Conservation (phyloP, 37 sponge, comb jelly and placozoan species). For the Agelas oroides region DNA sequence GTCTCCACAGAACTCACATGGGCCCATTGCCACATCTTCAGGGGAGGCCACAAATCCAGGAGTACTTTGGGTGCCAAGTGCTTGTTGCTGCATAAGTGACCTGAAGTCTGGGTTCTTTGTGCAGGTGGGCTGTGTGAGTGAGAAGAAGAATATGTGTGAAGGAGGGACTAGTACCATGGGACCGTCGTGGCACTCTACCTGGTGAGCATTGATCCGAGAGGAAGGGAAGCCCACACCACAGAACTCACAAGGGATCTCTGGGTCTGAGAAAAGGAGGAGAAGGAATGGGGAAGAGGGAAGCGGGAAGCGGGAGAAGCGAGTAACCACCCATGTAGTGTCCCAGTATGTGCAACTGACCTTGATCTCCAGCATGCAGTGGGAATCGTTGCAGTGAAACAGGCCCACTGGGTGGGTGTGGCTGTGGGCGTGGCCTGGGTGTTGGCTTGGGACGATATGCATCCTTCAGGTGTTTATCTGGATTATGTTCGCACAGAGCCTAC, state of each 20-base stretch:
- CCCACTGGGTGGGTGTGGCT: too few relatives aligned
- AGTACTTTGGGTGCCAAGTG: too few relatives aligned
- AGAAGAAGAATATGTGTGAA: too few relatives aligned
- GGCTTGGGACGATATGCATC: background rate
- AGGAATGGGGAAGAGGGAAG: background rate
- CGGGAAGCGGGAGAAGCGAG: background rate
- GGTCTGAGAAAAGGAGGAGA: background rate
- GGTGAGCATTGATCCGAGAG: background rate
- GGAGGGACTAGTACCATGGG: too few relatives aligned
- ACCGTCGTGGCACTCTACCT: too few relatives aligned
- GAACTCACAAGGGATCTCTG: background rate
- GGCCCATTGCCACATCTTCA: constrained; percentile 4
- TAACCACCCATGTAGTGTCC: too few relatives aligned
- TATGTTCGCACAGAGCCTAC: constrained; percentile 36
- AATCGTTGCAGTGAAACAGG: background rate
- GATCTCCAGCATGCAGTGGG: too few relatives aligned
- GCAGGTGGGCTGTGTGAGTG: background rate
- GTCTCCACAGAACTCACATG: constrained; percentile 66
- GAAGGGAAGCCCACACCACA: constrained; percentile 6
- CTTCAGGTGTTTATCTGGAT: constrained; percentile 36
- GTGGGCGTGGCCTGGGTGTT: background rate
- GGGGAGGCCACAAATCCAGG: too few relatives aligned
- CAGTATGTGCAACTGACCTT: too few relatives aligned
- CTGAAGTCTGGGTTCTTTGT: too few relatives aligned
- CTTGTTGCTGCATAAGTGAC: too few relatives aligned